phyloP scores from a whole-genome alignment of 2,888 invertebrate genomes.

The Volucella inanis region DNA sequence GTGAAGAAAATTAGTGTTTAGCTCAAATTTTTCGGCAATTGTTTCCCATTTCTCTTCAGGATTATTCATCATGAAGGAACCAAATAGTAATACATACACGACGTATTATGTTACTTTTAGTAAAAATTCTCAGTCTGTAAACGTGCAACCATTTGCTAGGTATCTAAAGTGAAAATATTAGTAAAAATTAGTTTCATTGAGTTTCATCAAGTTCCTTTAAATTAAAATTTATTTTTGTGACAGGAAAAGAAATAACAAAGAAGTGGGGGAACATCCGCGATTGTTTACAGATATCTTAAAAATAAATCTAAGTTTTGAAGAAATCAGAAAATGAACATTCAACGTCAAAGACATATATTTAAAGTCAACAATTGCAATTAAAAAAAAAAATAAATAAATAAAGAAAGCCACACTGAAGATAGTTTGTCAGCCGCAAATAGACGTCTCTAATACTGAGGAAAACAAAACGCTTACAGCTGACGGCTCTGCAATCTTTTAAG shows the following conservation, averaged over 20 bases:
- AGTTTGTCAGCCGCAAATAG: slow-evolving; percentile 7
- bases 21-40: slow-evolving; percentile 11
- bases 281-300: slow-evolving; percentile 9
- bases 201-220: slow-evolving; percentile 10
- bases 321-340: slow-evolving; percentile 14
- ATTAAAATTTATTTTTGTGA: slow-evolving; percentile 8
- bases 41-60: slow-evolving; percentile 9
- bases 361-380: slow-evolving; percentile 10
- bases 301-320: neutral
- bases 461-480: neutral
- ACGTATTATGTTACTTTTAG: slow-evolving; percentile 11
- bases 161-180: slow-evolving; percentile 8
- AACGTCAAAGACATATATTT: slow-evolving; percentile 15
- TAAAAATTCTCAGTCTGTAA: slow-evolving; percentile 8
- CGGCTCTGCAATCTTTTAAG: slow-evolving; percentile 13
- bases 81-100: slow-evolving; percentile 11
- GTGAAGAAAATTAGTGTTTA: slow-evolving; percentile 11
- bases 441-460: slow-evolving; percentile 8
- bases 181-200: slow-evolving; percentile 10
- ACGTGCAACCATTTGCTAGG: slow-evolving; percentile 11
- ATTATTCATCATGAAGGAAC: slow-evolving; percentile 15
- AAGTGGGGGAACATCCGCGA: slow-evolving; percentile 16
- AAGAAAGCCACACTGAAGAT: slow-evolving; percentile 6
- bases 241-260: slow-evolving; percentile 11
- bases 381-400: neutral